Evolutionary conservation across 2,888 invertebrate genomes (phyloP), one percentile per base, ranked within the genome.

Genomic region (Aleiodes alternator): DNA sequence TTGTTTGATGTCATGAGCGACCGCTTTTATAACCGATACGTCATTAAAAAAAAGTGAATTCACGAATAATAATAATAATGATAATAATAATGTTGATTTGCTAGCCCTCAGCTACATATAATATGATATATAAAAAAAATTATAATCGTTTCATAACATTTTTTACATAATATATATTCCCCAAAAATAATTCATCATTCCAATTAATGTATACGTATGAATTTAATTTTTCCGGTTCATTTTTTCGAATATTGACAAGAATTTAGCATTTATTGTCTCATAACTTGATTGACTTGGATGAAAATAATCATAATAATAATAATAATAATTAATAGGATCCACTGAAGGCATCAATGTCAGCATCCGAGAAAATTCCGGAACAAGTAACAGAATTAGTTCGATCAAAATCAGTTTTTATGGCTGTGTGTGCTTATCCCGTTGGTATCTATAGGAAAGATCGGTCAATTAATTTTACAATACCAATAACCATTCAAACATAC

Each of bases 401-500:
- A 69, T 87, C 88, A 64, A 92, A 91, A 78, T 89, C 90, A 76
- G 92, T 92, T 1, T 90, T 93, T 55, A 81, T 94, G 75, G 93
- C 91, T 0, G 94, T 93, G 0, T 92, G 92, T 73, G 93, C 92
- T 4, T 91, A 93, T 80, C 92, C 92, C 3, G 88, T 93, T 3
- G 92, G 91, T 3, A 90, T 91, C 56, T 89, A 90, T 51, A 88
- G 91, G 43, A 90, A 91, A 81, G 78, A 77, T 3, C 57, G 84
- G 87, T 90, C 92, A 4, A 92, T 96, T 53, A 96, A 96, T 88
- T 97, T 95, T 86, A 96, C 97, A 0, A 90, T 91, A 34, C 93
- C 96, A 0, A 92, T 97, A 69, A 96, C 95, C 84, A 92, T 94
- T 0, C 96, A 97, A 86, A 91, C 94, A 0, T 96, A 97, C 84